A percentile compares a stretch with the other conserved stretches of the same genome.
These are phyloP conservation scores for Dolichoris vasculosae DNA, from an alignment of 1,140 invertebrate genomes.

Conservation along the genomic window DNA sequence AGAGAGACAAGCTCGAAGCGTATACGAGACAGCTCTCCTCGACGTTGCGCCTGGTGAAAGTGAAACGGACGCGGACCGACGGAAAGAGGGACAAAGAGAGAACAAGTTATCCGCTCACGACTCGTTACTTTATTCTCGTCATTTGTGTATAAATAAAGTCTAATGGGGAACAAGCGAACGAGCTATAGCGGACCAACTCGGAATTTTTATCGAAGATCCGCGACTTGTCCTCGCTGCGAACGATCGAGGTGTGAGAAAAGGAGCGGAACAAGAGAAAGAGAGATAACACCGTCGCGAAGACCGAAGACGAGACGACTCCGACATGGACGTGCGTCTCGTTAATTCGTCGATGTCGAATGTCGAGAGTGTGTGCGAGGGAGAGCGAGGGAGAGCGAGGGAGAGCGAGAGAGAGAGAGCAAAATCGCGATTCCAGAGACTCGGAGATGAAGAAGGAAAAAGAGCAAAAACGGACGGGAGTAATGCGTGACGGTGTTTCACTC, in stretches of 20 bases:
- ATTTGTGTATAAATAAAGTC: conserved; percentile 50
- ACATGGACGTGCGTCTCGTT: conserved; percentile 23
- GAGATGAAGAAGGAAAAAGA: not conserved
- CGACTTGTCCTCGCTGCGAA: not conserved
- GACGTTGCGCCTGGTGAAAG: conserved; percentile 27
- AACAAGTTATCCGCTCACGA: conserved; percentile 38
- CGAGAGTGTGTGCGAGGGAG: no score
- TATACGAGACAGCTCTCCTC: not conserved
- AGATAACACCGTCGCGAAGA: conserved; percentile 4
- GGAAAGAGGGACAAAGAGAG: conserved; percentile 39
- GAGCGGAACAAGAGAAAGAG: not conserved
- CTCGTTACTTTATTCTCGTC: conserved; percentile 47
- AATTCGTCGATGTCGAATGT: conserved; percentile 42
- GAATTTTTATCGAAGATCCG: conserved; percentile 42
- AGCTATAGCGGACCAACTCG: not conserved
- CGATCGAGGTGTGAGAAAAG: conserved; percentile 44
- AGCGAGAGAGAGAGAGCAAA: not conserved
- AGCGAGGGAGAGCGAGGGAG: no score
- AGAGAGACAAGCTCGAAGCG: not conserved
- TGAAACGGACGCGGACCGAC: not conserved
- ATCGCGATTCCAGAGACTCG: not conserved
- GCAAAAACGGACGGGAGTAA: not conserved
- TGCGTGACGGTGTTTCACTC: not conserved
- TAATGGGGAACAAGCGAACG: conserved; percentile 49
- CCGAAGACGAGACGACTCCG: not conserved